A percentile compares a stretch with the other conserved stretches of the same genome.
Conservation (phyloP, 2,797 vertebrate genomes). For the Rhyacichthys aspro region DNA sequence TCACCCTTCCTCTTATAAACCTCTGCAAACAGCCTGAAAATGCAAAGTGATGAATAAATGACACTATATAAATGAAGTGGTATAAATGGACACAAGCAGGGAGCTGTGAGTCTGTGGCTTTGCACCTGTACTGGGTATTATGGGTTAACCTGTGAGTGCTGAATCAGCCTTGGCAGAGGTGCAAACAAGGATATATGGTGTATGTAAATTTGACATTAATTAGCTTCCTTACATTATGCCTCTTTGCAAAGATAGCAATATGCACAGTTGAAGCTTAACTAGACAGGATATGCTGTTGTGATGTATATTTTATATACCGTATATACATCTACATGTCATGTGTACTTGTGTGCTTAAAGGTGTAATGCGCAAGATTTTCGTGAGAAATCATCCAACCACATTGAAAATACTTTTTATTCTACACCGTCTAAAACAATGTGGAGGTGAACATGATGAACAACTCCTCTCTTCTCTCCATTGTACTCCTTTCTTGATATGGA, state of each 20-base stretch:
- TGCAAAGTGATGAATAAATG: slow-evolving; percentile 52
- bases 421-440: too few relatives aligned
- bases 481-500: too few relatives aligned
- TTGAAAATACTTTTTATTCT: too few relatives aligned
- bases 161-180: slow-evolving; percentile 52
- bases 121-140: slow-evolving; percentile 30
- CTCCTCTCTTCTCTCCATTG: too few relatives aligned
- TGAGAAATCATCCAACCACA: too few relatives aligned
- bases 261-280: slow-evolving; percentile 10
- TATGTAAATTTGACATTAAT: slow-evolving; percentile 43
- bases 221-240: slow-evolving; percentile 14
- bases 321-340: slow-evolving; percentile 2
- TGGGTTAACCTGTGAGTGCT: slow-evolving; percentile 34
- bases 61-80: slow-evolving; percentile 67
- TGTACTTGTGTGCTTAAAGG: not conserved
- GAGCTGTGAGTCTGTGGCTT: slow-evolving; percentile 47
- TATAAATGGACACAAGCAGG: slow-evolving; percentile 61
- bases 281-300: slow-evolving; percentile 1
- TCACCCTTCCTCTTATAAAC: slow-evolving; percentile 65
- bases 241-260: slow-evolving; percentile 4
- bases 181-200: slow-evolving; percentile 17
- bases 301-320: slow-evolving; percentile 40
- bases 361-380: too few relatives aligned
- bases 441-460: too few relatives aligned
- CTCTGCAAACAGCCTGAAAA: slow-evolving; percentile 67